Evolutionary conservation across 2,113 vertebrate genomes (phyloP), one percentile per base, ranked within the genome.

Genomic region (Pyrgilauda ruficollis): DNA sequence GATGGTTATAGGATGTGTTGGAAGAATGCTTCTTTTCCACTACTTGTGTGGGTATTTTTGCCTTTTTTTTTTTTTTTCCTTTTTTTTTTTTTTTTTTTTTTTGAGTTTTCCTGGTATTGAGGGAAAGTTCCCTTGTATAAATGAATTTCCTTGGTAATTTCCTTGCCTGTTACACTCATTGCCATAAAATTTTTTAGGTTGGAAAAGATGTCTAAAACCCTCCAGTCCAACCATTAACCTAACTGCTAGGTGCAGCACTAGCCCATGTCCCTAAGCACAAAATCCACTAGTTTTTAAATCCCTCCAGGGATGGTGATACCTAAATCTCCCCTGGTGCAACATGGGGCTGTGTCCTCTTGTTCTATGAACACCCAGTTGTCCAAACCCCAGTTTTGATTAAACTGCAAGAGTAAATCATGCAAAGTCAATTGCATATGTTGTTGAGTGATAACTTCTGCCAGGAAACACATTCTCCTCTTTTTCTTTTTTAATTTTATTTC

Each of bases 141-240:
- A 43, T 26, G 3, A 18, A 37, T 55, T 55, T 80, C 9, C 49
- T 64, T 8, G 27, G 15, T 17, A 44, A 27, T 27, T 59, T 72
- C 39, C 7, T 55, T 56, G 20, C 2, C 64, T 0, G 0, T 61
- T 61, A 14, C 13, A 19, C 22, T 68, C 53, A 15, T 3, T n/a
- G 21, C 20, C 13, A 21, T 6, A 37, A 23, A 9, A n/a, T n/a
- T n/a, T 9, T 30, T 27, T n/a, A 12, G 55, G 16, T 8, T 68
- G 62, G 39, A 41, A 47, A 31, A 61, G 24, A 18, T 16, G 30
- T 68, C 13, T 8, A 9, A 68, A 24, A 18, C 35, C 11, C 15
- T 27, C 15, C 14, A 41, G 17, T 26, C 16, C 53, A 46, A 5
- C 28, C 46, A 59, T 47, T 46, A n/a, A 10, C 28, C 13, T 7